A percentile compares a stretch with the other conserved stretches of the same genome.
phyloP scores from a whole-genome alignment of 2,113 vertebrate genomes.

The Alces alces region DNA sequence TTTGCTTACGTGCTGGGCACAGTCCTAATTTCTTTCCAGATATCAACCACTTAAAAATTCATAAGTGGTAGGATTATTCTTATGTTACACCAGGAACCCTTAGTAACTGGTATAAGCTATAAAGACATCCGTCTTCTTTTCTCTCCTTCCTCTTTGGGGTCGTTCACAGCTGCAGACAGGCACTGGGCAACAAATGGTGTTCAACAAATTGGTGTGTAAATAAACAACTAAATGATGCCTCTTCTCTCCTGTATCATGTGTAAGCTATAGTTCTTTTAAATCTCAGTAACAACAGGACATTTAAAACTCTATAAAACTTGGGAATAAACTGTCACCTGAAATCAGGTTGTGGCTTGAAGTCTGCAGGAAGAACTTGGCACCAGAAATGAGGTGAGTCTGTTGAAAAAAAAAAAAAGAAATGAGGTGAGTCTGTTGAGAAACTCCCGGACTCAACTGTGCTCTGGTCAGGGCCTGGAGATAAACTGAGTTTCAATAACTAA shows the following conservation, averaged over 20 bases:
- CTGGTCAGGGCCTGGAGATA: neutral
- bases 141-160: neutral
- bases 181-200: neutral
- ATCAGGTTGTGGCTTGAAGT: neutral
- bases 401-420: too few species aligned
- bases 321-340: neutral
- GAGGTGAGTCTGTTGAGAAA: neutral
- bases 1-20: neutral
- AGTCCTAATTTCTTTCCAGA: neutral
- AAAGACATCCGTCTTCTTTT: neutral
- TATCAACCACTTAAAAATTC: neutral
- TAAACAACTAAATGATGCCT: neutral
- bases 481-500: neutral
- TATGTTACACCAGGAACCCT: neutral
- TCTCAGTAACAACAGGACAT: neutral
- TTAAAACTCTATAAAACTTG: too few species aligned
- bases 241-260: neutral
- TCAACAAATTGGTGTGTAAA: neutral
- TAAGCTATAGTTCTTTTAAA: neutral
- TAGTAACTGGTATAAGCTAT: neutral
- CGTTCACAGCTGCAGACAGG: neutral
- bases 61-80: neutral
- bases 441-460: fast-evolving
- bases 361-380: neutral
- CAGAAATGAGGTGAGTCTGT: neutral